Conservation (phyloP, 2,797 vertebrate species). For the Bucorvus abyssinicus region DNA sequence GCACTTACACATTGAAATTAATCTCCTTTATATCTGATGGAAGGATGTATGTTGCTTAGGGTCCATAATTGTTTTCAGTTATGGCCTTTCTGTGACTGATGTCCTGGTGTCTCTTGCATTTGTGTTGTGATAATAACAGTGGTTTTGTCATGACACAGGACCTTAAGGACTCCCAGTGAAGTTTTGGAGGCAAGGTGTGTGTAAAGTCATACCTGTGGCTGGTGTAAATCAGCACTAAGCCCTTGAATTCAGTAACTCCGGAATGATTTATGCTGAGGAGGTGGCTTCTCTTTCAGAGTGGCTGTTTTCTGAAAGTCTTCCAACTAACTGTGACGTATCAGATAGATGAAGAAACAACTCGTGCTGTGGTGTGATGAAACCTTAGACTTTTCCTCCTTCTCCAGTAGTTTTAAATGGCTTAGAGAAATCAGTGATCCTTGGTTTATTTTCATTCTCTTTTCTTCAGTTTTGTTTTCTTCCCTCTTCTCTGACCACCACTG, state of each 20-base stretch:
- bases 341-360: constrained; percentile 16
- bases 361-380: neutral
- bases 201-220: neutral
- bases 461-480: constrained; percentile 41
- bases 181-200: neutral
- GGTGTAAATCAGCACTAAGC: neutral
- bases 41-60: neutral
- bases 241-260: neutral
- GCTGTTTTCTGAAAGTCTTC: constrained; percentile 13
- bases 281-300: neutral
- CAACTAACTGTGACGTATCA: neutral
- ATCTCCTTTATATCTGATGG: neutral
- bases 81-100: neutral
- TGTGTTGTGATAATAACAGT: neutral
- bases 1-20: neutral
- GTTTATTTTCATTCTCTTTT: constrained; percentile 45
- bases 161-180: neutral
- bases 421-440: constrained; percentile 55
- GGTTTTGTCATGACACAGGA: neutral
- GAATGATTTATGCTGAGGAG: neutral
- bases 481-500: neutral
- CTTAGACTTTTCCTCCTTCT: constrained; percentile 17
- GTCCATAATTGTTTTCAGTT: neutral
- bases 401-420: constrained; percentile 45
- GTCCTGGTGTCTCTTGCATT: neutral